These are phyloP conservation scores for Branchinecta lindahli DNA, from an alignment of 1,140 invertebrate genomes.

Conservation along the genomic window DNA sequence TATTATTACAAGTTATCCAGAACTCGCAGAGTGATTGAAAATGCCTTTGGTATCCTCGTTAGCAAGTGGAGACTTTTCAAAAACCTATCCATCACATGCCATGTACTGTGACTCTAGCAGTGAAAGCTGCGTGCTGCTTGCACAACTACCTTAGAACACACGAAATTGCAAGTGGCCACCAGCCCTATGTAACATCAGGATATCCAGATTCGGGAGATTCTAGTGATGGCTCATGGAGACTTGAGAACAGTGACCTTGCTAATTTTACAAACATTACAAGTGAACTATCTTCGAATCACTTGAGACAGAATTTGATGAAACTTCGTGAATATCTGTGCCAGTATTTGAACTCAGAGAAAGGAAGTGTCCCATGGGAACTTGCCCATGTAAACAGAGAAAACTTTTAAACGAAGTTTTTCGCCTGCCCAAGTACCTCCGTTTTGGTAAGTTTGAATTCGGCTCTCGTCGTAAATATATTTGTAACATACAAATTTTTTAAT, in stretches of 20 bases:
- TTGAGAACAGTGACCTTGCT: not conserved
- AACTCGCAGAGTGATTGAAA: slow-evolving; percentile 16
- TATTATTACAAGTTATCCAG: slow-evolving; percentile 24
- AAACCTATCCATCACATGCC: slow-evolving; percentile 6
- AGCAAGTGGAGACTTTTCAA: slow-evolving; percentile 14
- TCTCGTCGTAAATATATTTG: slow-evolving; percentile 1
- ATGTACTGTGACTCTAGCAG: too few species aligned
- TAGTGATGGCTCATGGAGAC: not conserved
- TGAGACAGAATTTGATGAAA: not conserved
- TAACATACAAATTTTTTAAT: slow-evolving; percentile 3
- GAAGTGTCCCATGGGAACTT: slow-evolving; percentile 1
- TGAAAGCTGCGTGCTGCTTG: not conserved
- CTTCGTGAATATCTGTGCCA: slow-evolving; percentile 6
- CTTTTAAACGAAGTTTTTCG: not conserved
- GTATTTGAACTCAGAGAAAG: slow-evolving; percentile 8
- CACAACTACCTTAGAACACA: not conserved
- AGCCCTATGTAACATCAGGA: not conserved
- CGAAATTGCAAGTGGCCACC: not conserved
- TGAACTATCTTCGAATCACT: not conserved
- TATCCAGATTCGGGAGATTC: too few species aligned
- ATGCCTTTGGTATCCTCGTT: slow-evolving; percentile 18
- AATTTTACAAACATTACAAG: slow-evolving; percentile 3
- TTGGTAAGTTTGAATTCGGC: not conserved
- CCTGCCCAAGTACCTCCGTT: not conserved
- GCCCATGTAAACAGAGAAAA: slow-evolving; percentile 5